Evolutionary conservation across 2,888 invertebrate genomes (phyloP).

Genomic region (Archaeoteleia sp.): DNA sequence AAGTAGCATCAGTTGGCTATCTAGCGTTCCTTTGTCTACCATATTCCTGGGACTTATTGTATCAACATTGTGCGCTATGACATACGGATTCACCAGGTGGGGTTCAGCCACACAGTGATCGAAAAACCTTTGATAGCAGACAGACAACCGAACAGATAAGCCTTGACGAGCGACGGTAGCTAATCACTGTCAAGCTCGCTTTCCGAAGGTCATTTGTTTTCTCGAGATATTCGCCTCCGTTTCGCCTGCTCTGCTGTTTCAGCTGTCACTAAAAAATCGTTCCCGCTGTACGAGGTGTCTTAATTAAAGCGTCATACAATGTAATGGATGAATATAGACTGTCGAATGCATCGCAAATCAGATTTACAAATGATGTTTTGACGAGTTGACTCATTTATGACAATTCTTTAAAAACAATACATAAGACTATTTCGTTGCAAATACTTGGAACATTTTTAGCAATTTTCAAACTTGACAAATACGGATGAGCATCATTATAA

Average conservation of each 20-base stretch:
- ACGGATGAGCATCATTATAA: too few relatives aligned
- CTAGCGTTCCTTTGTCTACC: slow-evolving; percentile 58
- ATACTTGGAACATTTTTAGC: too few relatives aligned
- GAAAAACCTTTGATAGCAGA: slow-evolving; percentile 69
- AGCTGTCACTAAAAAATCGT: slow-evolving; percentile 74
- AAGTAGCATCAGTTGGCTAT: too few relatives aligned
- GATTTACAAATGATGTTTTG: too few relatives aligned
- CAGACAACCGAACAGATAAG: slow-evolving; percentile 69
- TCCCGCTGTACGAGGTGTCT: slow-evolving; percentile 73
- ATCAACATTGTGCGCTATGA: slow-evolving; percentile 71
- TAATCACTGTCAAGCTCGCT: slow-evolving; percentile 75
- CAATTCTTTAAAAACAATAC: too few relatives aligned
- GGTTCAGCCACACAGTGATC: slow-evolving; percentile 73
- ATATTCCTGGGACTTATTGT: slow-evolving; percentile 61
- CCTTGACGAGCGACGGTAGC: slow-evolving; percentile 74
- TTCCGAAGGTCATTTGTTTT: slow-evolving; percentile 83
- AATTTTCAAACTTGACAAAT: too few relatives aligned
- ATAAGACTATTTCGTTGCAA: too few relatives aligned
- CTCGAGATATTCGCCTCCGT: slow-evolving; percentile 82
- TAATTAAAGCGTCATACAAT: slow-evolving; percentile 65
- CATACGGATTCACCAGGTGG: slow-evolving; percentile 72
- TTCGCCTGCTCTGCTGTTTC: slow-evolving; percentile 75
- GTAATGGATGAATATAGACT: slow-evolving; percentile 43
- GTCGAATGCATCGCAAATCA: too few relatives aligned
- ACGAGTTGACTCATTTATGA: too few relatives aligned